Percentiles rank a stretch among this genome's conserved stretches.
Evolutionary conservation across 2,113 vertebrate species (phyloP).

Genomic region (Rhipidura dahli): DNA sequence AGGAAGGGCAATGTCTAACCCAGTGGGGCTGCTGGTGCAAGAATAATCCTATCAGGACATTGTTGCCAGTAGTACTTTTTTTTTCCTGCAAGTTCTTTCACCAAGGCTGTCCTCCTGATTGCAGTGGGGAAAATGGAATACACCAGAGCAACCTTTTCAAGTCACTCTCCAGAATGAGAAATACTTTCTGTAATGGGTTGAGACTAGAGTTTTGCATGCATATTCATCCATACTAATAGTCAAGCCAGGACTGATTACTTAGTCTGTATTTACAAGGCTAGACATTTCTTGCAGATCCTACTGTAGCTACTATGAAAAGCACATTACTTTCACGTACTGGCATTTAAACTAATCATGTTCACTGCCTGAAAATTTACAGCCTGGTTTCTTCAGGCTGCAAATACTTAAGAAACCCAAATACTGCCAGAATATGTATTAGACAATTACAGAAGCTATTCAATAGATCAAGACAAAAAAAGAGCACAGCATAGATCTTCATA

Average conservation of each 20-base stretch:
- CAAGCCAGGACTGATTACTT: background rate
- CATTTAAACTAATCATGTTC: background rate
- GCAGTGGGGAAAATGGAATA: background rate
- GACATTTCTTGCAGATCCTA: background rate
- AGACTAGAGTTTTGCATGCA: background rate
- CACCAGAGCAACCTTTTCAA: background rate
- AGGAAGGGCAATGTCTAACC: background rate
- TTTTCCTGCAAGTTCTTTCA: background rate
- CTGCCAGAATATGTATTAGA: slow-evolving; percentile 20
- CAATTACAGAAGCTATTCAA: slow-evolving; percentile 28
- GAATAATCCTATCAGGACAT: background rate
- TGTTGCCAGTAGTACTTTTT: accelerated
- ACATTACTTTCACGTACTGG: background rate
- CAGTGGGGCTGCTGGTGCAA: background rate
- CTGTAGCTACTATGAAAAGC: background rate
- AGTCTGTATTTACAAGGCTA: background rate
- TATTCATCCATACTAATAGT: background rate
- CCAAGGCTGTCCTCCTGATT: background rate
- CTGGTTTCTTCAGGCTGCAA: slow-evolving; percentile 6
- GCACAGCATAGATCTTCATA: background rate
- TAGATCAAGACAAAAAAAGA: slow-evolving; percentile 34
- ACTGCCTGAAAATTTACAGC: background rate
- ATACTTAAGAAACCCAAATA: slow-evolving; percentile 35
- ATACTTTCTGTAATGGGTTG: background rate
- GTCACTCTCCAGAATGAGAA: background rate